Conservation (phyloP, 2,113 vertebrate species). For the Pristiophorus japonicus region DNA sequence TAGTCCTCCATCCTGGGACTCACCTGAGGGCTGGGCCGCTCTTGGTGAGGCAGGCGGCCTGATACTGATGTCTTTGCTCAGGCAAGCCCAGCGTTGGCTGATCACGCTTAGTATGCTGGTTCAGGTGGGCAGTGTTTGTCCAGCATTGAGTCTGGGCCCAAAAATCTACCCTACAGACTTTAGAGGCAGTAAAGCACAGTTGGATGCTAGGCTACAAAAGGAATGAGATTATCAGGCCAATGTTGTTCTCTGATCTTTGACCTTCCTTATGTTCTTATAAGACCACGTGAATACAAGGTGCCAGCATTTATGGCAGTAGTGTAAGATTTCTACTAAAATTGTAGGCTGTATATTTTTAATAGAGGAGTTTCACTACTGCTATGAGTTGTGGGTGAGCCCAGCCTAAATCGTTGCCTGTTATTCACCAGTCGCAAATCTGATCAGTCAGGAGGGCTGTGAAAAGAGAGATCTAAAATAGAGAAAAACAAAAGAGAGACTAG, state of each 20-base stretch:
- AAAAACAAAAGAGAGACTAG: neutral
- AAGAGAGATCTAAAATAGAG: slow-evolving; percentile 32
- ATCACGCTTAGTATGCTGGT: neutral
- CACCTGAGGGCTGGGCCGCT: neutral
- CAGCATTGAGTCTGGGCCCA: neutral
- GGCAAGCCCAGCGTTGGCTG: neutral
- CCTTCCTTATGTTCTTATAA: neutral
- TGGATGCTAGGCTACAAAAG: neutral
- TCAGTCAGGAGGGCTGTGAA: slow-evolving; percentile 18
- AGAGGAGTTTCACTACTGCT: neutral
- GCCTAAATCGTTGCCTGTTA: neutral
- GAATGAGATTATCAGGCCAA: neutral
- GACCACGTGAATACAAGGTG: neutral
- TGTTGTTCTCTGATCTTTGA: neutral
- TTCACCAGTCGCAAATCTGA: neutral
- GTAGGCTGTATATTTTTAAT: neutral
- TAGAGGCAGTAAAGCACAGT: neutral
- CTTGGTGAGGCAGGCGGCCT: neutral
- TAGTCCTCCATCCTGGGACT: no score
- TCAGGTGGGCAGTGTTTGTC: neutral
- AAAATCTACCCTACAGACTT: neutral
- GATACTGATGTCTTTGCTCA: neutral
- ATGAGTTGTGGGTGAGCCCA: neutral
- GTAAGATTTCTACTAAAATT: neutral
- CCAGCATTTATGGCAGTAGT: neutral